Conservation (phyloP, 2,113 vertebrate species). For the Poicephalus gulielmi region DNA sequence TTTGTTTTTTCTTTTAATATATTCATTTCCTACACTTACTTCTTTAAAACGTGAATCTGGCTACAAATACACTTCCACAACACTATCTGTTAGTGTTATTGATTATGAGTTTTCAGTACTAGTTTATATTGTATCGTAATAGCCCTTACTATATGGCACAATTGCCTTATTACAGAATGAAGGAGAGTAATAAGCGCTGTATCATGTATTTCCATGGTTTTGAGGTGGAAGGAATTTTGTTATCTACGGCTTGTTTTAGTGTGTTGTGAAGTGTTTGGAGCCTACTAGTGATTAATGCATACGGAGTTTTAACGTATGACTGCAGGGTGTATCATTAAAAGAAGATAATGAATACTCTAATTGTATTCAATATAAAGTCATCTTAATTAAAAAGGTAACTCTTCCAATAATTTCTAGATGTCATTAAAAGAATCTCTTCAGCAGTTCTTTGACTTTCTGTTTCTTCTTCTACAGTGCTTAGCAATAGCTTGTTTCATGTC, state of each 20-base stretch:
- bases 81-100: neutral
- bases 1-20: neutral
- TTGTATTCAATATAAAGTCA: neutral
- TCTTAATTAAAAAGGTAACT: neutral
- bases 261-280: neutral
- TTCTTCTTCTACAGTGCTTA: neutral
- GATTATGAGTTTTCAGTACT: neutral
- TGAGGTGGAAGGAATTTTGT: neutral
- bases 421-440: neutral
- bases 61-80: neutral
- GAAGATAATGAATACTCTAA: neutral
- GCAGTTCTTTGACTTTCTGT: neutral
- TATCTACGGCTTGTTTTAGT: neutral
- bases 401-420: neutral
- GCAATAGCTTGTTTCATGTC: neutral
- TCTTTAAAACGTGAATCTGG: neutral
- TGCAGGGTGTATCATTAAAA: rapidly evolving
- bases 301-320: neutral
- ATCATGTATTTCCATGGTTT: neutral
- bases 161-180: neutral
- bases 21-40: neutral
- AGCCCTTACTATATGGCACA: neutral
- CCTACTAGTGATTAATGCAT: neutral
- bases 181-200: neutral
- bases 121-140: neutral